Conservation (phyloP, 2,797 vertebrate species). For the Decapterus maruadsi region DNA sequence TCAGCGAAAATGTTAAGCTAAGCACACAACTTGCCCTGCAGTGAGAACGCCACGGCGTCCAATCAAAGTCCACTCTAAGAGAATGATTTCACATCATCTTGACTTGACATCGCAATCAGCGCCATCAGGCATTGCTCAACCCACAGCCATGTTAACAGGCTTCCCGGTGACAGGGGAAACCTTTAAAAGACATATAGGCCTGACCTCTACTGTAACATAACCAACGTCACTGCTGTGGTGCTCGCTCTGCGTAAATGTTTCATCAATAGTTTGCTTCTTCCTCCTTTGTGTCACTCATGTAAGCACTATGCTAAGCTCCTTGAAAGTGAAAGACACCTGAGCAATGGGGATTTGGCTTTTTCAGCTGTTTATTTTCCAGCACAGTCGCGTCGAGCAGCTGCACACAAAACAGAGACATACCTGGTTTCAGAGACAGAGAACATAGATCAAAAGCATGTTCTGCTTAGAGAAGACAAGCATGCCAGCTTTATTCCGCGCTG, state of each 20-base stretch:
- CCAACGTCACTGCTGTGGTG: constrained; percentile 36
- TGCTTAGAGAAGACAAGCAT: constrained; percentile 73
- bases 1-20: constrained; percentile 20
- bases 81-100: constrained; percentile 54
- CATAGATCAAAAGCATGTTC: constrained; percentile 79
- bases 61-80: constrained; percentile 22
- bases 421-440: constrained; percentile 71
- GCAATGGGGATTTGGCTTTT: constrained; percentile 51
- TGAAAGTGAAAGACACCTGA: constrained; percentile 57
- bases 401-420: constrained; percentile 70
- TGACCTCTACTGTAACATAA: constrained; percentile 18
- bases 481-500: constrained; percentile 67
- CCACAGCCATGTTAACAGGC: constrained; percentile 27
- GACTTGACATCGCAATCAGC: constrained; percentile 26
- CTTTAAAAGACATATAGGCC: constrained; percentile 1
- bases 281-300: constrained; percentile 58
- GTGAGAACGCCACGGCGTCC: constrained; percentile 28
- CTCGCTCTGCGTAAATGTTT: constrained; percentile 49
- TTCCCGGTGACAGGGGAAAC: constrained; percentile 33
- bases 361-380: constrained; percentile 75
- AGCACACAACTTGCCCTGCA: constrained; percentile 11
- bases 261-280: constrained; percentile 57
- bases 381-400: constrained; percentile 57
- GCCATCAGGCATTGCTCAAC: constrained; percentile 9
- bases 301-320: constrained; percentile 57